These are phyloP conservation scores for Calliphora vicina DNA, from an alignment of 1,140 invertebrate genomes.

Conservation along the genomic window DNA sequence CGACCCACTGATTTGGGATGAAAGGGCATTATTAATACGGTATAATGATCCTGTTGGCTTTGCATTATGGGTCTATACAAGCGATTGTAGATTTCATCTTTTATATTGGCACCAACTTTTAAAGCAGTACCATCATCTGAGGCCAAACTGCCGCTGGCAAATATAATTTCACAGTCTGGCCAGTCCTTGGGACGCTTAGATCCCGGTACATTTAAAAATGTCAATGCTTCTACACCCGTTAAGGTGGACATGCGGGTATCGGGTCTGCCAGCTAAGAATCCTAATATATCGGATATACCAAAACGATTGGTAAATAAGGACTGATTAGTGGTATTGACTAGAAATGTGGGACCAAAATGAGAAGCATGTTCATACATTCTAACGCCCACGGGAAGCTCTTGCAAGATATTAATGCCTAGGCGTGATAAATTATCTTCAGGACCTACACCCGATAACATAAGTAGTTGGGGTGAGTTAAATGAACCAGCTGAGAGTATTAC, in stretches of 20 bases:
- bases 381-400: conserved; percentile 75
- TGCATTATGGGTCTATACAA: conserved; percentile 68
- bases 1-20: conserved; percentile 78
- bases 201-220: conserved; percentile 70
- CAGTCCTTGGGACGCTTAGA: conserved; percentile 66
- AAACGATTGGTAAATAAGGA: conserved; percentile 46
- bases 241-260: conserved; percentile 63
- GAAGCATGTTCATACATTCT: conserved; percentile 79
- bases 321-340: conserved; percentile 65
- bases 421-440: conserved; percentile 71
- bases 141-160: conserved; percentile 66
- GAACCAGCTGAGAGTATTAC: conserved; percentile 77
- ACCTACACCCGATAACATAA: conserved; percentile 84
- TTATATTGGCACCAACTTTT: conserved; percentile 67
- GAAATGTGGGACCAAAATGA: conserved; percentile 71
- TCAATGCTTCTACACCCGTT: conserved; percentile 71
- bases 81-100: conserved; percentile 68
- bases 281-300: conserved; percentile 63
- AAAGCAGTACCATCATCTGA: conserved; percentile 72
- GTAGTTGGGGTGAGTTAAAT: conserved; percentile 80
- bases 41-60: conserved; percentile 68
- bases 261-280: conserved; percentile 65
- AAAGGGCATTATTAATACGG: conserved; percentile 75
- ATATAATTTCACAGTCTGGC: conserved; percentile 72
- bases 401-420: conserved; percentile 71